These are phyloP conservation scores for Phyllostomus discolor DNA, from an alignment of 2,113 vertebrate genomes.

Conservation along the genomic window DNA sequence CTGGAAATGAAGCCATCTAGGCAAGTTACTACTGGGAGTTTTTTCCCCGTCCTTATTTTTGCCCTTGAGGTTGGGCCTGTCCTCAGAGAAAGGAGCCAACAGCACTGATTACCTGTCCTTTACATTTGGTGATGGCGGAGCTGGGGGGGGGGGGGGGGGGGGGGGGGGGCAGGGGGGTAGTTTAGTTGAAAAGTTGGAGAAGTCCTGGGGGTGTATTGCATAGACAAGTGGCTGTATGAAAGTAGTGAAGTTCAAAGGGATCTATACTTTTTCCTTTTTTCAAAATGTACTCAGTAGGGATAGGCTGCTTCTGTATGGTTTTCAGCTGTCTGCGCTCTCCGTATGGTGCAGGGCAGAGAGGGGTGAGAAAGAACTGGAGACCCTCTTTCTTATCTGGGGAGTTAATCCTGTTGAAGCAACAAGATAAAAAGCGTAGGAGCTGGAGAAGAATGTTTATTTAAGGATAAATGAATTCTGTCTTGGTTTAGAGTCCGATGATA, in stretches of 20 bases:
- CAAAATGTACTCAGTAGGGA: background rate
- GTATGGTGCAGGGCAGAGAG: background rate
- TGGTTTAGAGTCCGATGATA: background rate
- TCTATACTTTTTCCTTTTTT: background rate
- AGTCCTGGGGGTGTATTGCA: background rate
- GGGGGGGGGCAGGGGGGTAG: background rate
- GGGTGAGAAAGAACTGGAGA: background rate
- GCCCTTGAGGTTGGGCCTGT: background rate
- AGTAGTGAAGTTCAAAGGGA: background rate
- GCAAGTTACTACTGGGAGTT: background rate
- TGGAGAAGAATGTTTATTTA: background rate
- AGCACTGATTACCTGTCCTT: background rate
- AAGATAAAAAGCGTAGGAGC: background rate
- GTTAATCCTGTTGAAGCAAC: background rate
- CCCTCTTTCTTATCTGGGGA: background rate
- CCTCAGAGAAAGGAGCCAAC: background rate
- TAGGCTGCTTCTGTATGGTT: background rate
- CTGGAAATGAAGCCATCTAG: background rate
- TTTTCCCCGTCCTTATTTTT: background rate
- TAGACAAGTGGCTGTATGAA: background rate
- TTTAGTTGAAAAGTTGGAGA: background rate
- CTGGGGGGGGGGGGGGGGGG: accelerated
- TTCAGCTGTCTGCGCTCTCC: background rate
- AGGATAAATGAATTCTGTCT: background rate
- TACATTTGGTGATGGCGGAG: background rate